Conservation (phyloP, 2,888 invertebrate genomes). For the Alloscopus bannaensis region DNA sequence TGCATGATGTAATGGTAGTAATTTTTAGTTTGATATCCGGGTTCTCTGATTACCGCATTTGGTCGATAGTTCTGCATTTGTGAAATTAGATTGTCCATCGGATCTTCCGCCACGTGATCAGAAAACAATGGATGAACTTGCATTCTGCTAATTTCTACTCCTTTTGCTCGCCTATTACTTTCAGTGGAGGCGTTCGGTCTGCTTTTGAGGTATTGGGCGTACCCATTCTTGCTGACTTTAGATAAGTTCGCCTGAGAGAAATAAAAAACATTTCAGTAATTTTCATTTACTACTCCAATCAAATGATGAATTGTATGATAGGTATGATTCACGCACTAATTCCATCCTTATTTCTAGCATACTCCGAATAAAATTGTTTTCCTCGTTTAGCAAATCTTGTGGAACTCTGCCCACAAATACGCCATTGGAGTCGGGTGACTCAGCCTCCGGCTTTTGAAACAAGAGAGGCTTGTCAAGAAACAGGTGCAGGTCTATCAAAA, state of each 20-base stretch:
- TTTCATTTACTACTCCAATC: not conserved
- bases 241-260: slow-evolving; percentile 79
- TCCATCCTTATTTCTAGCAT: slow-evolving; percentile 86
- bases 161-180: slow-evolving; percentile 90
- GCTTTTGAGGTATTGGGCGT: slow-evolving; percentile 91
- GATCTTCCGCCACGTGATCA: slow-evolving; percentile 75
- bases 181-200: slow-evolving; percentile 92
- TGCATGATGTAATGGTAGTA: not conserved
- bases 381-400: slow-evolving; percentile 87
- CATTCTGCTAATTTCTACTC: slow-evolving; percentile 78
- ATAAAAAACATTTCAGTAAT: not conserved
- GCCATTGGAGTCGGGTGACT: slow-evolving; percentile 75
- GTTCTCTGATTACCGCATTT: slow-evolving; percentile 81
- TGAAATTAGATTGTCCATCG: slow-evolving; percentile 78
- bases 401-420: slow-evolving; percentile 87
- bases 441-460: slow-evolving; percentile 75
- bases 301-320: not conserved
- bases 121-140: slow-evolving; percentile 82
- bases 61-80: slow-evolving; percentile 87
- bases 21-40: not conserved
- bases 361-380: slow-evolving; percentile 84
- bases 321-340: slow-evolving; percentile 79
- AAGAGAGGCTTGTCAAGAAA: slow-evolving; percentile 89
- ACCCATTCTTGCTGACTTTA: slow-evolving; percentile 90
- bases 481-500: slow-evolving; percentile 94